Evolutionary conservation across 2,113 vertebrate genomes (phyloP).

Genomic region (Strix uralensis): DNA sequence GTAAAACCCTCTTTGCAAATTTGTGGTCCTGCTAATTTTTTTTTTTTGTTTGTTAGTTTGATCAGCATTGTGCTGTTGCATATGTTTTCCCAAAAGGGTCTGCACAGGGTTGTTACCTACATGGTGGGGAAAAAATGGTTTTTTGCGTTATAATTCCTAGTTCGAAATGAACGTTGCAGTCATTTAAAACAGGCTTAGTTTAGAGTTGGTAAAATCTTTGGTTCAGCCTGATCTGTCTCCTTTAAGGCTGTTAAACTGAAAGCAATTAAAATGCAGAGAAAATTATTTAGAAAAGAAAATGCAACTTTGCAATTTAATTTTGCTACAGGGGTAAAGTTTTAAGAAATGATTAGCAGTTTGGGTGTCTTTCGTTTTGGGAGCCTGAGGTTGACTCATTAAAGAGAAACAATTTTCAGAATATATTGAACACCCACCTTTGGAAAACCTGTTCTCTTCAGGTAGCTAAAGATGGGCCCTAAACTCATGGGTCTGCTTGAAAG

Average conservation of each 20-base stretch:
- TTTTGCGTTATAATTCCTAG: background rate
- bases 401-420: background rate
- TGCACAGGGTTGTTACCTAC: background rate
- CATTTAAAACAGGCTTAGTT: background rate
- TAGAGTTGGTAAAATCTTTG: background rate
- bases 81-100: background rate
- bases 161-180: background rate
- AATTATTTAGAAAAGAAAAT: conserved; percentile 1
- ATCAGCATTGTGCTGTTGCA: background rate
- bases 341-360: background rate
- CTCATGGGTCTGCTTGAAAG: background rate
- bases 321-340: conserved; percentile 1
- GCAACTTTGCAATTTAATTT: conserved; percentile 13
- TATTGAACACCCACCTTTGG: background rate
- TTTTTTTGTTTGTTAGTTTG: background rate
- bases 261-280: background rate
- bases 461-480: background rate
- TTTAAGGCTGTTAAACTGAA: conserved; percentile 6
- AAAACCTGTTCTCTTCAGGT: background rate
- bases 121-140: background rate
- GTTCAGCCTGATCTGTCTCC: background rate
- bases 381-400: background rate
- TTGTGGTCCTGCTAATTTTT: background rate
- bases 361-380: background rate
- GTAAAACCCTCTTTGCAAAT: background rate